These are phyloP conservation scores for Chitala chitala DNA, from an alignment of 2,113 vertebrate genomes.

Conservation along the genomic window DNA sequence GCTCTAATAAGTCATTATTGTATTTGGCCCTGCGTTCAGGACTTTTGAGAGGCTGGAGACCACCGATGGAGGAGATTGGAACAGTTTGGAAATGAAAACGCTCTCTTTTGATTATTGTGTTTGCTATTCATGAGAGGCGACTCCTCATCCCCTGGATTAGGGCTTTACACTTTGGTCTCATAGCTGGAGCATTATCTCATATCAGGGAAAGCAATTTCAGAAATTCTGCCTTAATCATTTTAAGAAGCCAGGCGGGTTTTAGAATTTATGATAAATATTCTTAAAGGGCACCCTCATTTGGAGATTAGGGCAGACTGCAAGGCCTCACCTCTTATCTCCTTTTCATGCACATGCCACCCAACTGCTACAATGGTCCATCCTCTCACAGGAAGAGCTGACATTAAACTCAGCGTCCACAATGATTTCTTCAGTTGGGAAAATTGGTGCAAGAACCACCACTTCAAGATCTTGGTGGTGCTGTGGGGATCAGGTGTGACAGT, in stretches of 20 bases:
- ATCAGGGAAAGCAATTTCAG: conserved; percentile 38
- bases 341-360: conserved; percentile 16
- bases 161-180: conserved; percentile 33
- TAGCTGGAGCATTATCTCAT: conserved; percentile 38
- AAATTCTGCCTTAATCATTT: conserved; percentile 36
- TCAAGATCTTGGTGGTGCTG: background rate
- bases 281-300: conserved; percentile 26
- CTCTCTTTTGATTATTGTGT: conserved; percentile 37
- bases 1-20: background rate
- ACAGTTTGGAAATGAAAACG: conserved; percentile 22
- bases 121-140: conserved; percentile 38
- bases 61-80: background rate
- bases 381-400: conserved; percentile 49
- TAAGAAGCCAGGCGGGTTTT: conserved; percentile 25
- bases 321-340: conserved; percentile 32
- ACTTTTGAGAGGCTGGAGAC: background rate
- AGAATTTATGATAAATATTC: conserved; percentile 43
- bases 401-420: conserved; percentile 39
- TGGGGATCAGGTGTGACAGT: background rate
- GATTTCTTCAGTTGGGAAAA: too few species aligned
- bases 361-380: conserved; percentile 37
- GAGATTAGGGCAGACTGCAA: conserved; percentile 37
- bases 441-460: background rate
- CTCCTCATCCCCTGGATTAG: conserved; percentile 42
- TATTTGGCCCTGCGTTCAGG: background rate